Evolutionary conservation across 1,140 invertebrate species (phyloP).

Genomic region (Tetranychus urticae): DNA sequence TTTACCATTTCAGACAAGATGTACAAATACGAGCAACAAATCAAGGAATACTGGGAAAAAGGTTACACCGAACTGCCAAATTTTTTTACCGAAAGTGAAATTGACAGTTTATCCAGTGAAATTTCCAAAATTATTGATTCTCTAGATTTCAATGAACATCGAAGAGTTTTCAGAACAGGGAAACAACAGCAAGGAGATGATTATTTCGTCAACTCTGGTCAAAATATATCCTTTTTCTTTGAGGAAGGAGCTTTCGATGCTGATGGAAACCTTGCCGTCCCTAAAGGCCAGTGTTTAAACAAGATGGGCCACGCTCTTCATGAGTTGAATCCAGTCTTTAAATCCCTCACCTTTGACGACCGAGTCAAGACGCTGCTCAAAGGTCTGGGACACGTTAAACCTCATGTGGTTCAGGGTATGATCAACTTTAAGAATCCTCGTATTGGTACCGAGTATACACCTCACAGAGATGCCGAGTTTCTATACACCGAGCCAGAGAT

Average conservation of each 20-base stretch:
- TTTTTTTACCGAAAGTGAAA: no score
- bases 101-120: background rate
- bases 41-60: no score
- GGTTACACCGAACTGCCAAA: no score
- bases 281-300: slow-evolving; percentile 43
- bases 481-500: slow-evolving; percentile 19
- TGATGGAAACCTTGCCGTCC: slow-evolving; percentile 39
- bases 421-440: slow-evolving; percentile 90
- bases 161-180: slow-evolving; percentile 7
- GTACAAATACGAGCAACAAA: no score
- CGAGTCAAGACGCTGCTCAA: slow-evolving; percentile 46
- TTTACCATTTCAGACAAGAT: no score
- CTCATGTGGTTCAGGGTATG: slow-evolving; percentile 81
- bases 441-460: slow-evolving; percentile 47
- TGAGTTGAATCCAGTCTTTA: slow-evolving; percentile 53
- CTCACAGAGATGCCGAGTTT: slow-evolving; percentile 60
- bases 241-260: slow-evolving; percentile 51
- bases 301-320: slow-evolving; percentile 78
- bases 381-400: slow-evolving; percentile 42
- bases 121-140: background rate
- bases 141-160: background rate
- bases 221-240: slow-evolving; percentile 79
- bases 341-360: slow-evolving; percentile 52
- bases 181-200: slow-evolving; percentile 10
- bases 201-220: slow-evolving; percentile 74